These are phyloP conservation scores for Agrotis exclamationis DNA, from an alignment of 2,888 invertebrate species.

Conservation along the genomic window DNA sequence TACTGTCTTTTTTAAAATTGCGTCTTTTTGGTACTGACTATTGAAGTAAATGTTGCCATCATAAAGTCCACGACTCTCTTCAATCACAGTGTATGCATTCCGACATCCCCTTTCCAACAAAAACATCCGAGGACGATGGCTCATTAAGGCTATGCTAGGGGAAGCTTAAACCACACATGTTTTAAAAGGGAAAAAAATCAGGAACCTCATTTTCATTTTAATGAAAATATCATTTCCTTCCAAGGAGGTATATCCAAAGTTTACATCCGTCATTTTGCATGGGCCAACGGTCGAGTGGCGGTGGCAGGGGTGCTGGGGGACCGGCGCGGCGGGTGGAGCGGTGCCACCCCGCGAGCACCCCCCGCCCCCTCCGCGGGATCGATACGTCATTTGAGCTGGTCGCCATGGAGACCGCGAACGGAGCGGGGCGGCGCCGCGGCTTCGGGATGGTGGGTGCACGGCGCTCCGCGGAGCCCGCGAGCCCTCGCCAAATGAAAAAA, in stretches of 20 bases:
- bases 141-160: conserved; percentile 42
- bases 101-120: conserved; percentile 25
- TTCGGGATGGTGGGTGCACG: conserved; percentile 85
- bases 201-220: conserved; percentile 88
- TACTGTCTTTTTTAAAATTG: conserved; percentile 4
- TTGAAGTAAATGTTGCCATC: conserved; percentile 14
- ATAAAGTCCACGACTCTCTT: conserved; percentile 9
- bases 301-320: conserved; percentile 85
- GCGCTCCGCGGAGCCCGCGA: conserved; percentile 82
- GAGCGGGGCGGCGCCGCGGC: conserved; percentile 90
- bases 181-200: conserved; percentile 75
- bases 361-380: conserved; percentile 88
- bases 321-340: conserved; percentile 86
- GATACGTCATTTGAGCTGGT: conserved; percentile 91
- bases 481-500: conserved; percentile 84
- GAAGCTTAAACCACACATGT: conserved; percentile 52
- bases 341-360: conserved; percentile 86
- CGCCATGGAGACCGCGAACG: conserved; percentile 91
- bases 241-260: conserved; percentile 90
- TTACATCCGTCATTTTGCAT: conserved; percentile 92
- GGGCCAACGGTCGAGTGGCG: conserved; percentile 90
- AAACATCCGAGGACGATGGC: conserved; percentile 23
- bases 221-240: conserved; percentile 90
- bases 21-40: conserved; percentile 1
- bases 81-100: conserved; percentile 24